Evolutionary conservation across 2,797 vertebrate genomes (phyloP).

Genomic region (Anas flavirostris): DNA sequence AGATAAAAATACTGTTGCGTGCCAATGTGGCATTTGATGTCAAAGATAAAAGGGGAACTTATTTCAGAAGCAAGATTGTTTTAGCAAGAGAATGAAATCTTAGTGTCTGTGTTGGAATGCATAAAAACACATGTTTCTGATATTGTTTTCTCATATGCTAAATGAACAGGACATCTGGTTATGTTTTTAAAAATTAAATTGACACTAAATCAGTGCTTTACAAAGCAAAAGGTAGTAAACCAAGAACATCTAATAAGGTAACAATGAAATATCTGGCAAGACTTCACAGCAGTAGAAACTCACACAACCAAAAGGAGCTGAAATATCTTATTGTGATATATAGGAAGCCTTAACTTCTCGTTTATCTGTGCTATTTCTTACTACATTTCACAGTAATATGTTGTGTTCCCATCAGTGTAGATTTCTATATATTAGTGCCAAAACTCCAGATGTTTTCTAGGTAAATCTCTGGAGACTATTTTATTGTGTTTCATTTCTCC

Average conservation of each 20-base stretch:
- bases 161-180: constrained; percentile 67
- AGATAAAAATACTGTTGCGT: not conserved
- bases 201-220: constrained; percentile 58
- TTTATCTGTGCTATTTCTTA: constrained; percentile 40
- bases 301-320: not conserved
- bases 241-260: constrained; percentile 64
- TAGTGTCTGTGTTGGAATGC: constrained; percentile 20
- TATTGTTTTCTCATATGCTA: constrained; percentile 52
- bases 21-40: not conserved
- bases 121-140: constrained; percentile 41
- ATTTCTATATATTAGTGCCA: constrained; percentile 40
- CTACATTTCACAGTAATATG: not conserved
- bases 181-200: constrained; percentile 63
- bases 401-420: constrained; percentile 9
- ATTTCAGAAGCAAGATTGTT: not conserved
- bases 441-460: constrained; percentile 71
- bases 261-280: constrained; percentile 54
- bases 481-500: constrained; percentile 62
- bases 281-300: constrained; percentile 44
- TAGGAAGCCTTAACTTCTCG: constrained; percentile 31
- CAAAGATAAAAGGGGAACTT: constrained; percentile 26
- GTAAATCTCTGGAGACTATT: constrained; percentile 40
- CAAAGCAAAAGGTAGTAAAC: constrained; percentile 61
- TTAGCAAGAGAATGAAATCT: not conserved
- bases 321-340: constrained; percentile 25